A percentile compares a stretch with the other conserved stretches of the same genome.
Conservation (phyloP, 1,140 invertebrate species). For the Solenopsis invicta region DNA sequence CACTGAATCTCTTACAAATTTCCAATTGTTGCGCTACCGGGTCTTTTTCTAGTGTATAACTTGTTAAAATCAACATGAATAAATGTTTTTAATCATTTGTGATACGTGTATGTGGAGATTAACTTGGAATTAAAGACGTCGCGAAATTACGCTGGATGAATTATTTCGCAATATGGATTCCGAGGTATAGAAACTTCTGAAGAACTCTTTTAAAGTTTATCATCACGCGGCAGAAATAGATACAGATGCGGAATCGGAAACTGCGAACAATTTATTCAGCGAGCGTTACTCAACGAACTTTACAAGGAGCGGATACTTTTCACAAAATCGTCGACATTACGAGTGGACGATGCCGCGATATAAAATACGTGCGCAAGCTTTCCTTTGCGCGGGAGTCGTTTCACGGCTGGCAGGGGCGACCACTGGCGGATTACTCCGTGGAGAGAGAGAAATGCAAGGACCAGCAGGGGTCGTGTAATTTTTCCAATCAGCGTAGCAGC, state of each 20-base stretch:
- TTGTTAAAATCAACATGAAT: too few relatives aligned
- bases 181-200: not conserved
- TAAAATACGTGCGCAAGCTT: constrained; percentile 14
- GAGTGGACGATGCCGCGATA: not conserved
- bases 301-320: not conserved
- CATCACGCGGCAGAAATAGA: not conserved
- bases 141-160: not conserved
- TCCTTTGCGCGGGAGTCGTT: not conserved
- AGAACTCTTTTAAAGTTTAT: not conserved
- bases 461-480: not conserved
- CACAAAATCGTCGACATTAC: constrained; percentile 24
- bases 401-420: not conserved
- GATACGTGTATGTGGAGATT: not conserved
- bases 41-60: too few relatives aligned
- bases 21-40: too few relatives aligned
- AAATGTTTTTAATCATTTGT: too few relatives aligned
- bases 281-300: constrained; percentile 22
- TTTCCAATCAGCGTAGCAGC: not conserved
- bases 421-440: not conserved
- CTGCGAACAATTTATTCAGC: constrained; percentile 4
- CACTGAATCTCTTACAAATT: too few relatives aligned
- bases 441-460: not conserved
- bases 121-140: not conserved
- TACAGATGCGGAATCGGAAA: not conserved
- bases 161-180: constrained; percentile 2